Conservation (phyloP, 2,113 vertebrate species). For the Bolborhynchus lineola region DNA sequence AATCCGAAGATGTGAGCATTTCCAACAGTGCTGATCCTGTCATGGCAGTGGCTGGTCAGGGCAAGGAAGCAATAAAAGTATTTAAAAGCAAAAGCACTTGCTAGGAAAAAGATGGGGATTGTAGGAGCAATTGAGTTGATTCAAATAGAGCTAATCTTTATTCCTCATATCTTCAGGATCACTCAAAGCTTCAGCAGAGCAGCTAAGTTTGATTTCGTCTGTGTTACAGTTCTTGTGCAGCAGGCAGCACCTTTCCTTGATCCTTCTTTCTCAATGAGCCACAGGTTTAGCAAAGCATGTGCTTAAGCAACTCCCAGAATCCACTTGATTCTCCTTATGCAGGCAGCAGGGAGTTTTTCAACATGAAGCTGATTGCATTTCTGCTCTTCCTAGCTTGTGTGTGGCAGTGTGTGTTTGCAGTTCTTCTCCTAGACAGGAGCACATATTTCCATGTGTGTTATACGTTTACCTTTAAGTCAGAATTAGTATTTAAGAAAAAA, state of each 20-base stretch:
- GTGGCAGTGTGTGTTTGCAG: background rate
- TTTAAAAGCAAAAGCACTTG: background rate
- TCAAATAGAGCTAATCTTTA: background rate
- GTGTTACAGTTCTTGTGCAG: background rate
- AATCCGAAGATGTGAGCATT: background rate
- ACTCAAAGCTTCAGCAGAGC: background rate
- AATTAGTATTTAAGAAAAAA: background rate
- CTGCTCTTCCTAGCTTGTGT: background rate
- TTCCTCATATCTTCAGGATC: background rate
- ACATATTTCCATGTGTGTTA: fast-evolving
- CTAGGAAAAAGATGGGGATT: background rate
- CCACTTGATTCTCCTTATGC: background rate
- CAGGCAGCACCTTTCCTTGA: background rate
- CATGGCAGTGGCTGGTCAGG: fast-evolving
- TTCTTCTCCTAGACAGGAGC: background rate
- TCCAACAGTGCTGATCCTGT: background rate
- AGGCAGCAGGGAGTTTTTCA: background rate
- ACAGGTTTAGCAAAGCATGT: background rate
- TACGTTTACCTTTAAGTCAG: background rate
- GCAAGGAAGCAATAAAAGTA: background rate
- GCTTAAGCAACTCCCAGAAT: background rate
- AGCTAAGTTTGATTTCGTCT: background rate
- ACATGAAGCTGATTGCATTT: background rate
- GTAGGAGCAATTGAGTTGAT: background rate
- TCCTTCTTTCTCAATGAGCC: background rate